These are phyloP conservation scores for Kradibia gibbosae DNA, from an alignment of 1,140 invertebrate species.

Conservation along the genomic window DNA sequence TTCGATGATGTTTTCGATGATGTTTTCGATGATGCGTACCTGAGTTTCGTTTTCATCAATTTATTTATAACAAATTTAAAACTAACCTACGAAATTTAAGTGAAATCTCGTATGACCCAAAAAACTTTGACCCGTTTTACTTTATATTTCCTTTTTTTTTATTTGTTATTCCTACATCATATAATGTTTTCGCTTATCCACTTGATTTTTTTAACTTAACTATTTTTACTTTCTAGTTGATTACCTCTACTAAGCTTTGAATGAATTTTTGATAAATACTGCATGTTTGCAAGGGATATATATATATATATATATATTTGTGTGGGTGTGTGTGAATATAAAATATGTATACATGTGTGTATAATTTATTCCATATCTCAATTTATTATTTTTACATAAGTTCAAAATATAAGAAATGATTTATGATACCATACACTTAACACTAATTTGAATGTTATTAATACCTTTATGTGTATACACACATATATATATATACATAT, in stretches of 20 bases:
- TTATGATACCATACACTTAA: too few species aligned
- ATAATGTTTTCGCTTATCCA: background rate
- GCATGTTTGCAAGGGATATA: background rate
- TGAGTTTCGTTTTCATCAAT: too few species aligned
- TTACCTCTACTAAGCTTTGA: background rate
- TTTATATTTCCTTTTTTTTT: constrained; percentile 19
- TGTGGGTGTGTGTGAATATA: too few species aligned
- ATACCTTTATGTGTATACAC: too few species aligned
- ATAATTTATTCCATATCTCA: too few species aligned
- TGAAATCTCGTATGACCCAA: constrained; percentile 38
- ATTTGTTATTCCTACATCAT: background rate
- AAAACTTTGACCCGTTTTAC: constrained; percentile 32
- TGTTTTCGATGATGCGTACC: too few species aligned
- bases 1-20: too few species aligned
- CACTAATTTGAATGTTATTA: too few species aligned
- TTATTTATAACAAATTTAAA: background rate
- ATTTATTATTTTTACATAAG: too few species aligned
- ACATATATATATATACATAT: too few species aligned
- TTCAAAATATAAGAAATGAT: too few species aligned
- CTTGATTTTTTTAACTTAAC: constrained; percentile 5
- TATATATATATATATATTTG: too few species aligned
- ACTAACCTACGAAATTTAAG: background rate
- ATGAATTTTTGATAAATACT: background rate
- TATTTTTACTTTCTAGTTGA: constrained; percentile 2
- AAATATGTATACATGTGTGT: background rate